Base-by-base conservation (phyloP, 2,888 invertebrate species). In the Oscheius sp. region DNA sequence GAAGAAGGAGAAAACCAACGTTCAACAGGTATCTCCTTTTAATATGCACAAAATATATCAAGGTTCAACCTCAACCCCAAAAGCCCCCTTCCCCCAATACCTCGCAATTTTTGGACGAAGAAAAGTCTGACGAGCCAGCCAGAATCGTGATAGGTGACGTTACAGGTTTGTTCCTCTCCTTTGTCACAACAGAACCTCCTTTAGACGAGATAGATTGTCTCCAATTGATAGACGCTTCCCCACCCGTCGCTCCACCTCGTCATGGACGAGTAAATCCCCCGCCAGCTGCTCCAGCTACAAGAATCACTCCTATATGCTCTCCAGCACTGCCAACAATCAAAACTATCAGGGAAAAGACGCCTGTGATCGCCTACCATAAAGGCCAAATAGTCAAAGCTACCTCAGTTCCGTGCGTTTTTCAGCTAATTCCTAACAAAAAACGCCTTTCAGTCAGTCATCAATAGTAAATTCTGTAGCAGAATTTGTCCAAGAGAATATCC, bases 401-500 rank as follows among this genome's bases (percentile, higher is more conserved):
- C 12, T 68, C 72, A 8, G 73, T 74, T 23, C 66, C 71, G 81
- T 81, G 20, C 66, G 80, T 74, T 69, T 50, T 42, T 15, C 27
- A 5, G 31, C 33, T 12, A 48, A 31, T 15, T 34, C 5, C 1
- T 20, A 3, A 10, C n/a, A 17, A 17, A 20, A 25, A 48, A 17
- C 46, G 12, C n/a, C 37, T 52, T 37, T 29, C 23, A 70, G 66
- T 12, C 23, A 25, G 37, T 53, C 55, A 20, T 50, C 65, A 3
- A 27, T 71, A 2, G 63, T 42, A 6, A 39, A 27, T 33, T 65
- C 72, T 15, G 37, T 85, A 57, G 80, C 79, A 17, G 84, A 84
- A 33, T 72, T 86, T 50, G 80, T 85, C 33, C 75, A 78, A 48
- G 84, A 83, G 37, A 78, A 81, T 33, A 84, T 86, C 25, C 57